A percentile compares a stretch with the other conserved stretches of the same genome.
Evolutionary conservation across 2,113 vertebrate species (phyloP).

Genomic region (Probosciger aterrimus): DNA sequence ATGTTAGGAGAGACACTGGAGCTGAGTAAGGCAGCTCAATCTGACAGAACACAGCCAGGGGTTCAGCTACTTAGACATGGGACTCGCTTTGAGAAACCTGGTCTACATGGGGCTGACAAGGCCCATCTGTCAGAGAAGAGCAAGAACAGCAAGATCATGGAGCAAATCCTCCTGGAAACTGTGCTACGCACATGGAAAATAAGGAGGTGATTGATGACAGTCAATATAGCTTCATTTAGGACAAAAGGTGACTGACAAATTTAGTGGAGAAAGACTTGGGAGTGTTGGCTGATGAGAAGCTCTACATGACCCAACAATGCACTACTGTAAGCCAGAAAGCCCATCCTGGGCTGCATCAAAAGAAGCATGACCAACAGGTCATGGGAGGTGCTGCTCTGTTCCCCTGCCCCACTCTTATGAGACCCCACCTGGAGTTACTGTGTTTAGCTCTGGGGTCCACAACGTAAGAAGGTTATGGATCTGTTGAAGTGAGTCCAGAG

Average conservation of each 20-base stretch:
- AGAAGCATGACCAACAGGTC: not conserved
- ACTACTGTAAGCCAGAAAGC: not conserved
- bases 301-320: not conserved
- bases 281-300: not conserved
- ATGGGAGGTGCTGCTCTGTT: not conserved
- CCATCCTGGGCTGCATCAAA: not conserved
- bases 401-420: not conserved
- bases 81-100: not conserved
- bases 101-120: not conserved
- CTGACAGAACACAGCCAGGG: not conserved
- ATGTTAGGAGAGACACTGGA: not conserved
- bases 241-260: not conserved
- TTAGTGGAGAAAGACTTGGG: not conserved
- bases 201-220: not conserved
- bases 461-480: not conserved
- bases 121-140: not conserved
- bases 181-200: not conserved
- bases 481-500: not conserved
- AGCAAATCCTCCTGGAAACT: not conserved
- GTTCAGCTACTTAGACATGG: not conserved
- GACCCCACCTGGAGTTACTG: not conserved
- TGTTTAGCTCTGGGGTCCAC: not conserved
- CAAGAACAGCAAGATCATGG: not conserved
- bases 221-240: not conserved
- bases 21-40: not conserved